A percentile compares a stretch with the other conserved stretches of the same genome.
These are phyloP conservation scores for Brachyalestes nurse DNA, from an alignment of 2,797 vertebrate genomes.

Conservation along the genomic window DNA sequence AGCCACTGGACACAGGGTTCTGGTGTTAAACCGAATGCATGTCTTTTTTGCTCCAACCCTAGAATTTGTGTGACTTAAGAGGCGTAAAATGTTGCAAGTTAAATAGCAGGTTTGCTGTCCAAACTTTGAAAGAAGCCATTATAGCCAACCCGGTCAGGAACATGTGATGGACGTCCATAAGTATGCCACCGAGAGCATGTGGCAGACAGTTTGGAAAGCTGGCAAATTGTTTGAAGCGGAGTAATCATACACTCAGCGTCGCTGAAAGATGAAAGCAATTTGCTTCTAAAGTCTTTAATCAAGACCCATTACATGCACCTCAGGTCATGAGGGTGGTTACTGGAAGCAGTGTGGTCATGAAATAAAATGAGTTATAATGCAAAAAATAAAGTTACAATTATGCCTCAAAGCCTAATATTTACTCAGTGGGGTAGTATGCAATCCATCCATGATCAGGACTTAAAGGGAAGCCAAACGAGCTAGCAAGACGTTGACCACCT, in stretches of 20 bases:
- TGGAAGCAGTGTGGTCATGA: not conserved
- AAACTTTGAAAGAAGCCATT: constrained; percentile 1
- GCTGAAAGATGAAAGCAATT: constrained; percentile 39
- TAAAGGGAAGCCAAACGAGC: not conserved
- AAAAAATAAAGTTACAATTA: constrained; percentile 15
- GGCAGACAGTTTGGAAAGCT: constrained; percentile 5
- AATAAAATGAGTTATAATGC: not conserved
- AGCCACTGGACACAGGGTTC: not conserved
- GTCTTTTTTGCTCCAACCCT: constrained; percentile 12
- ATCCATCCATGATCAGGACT: not conserved
- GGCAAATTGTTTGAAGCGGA: constrained; percentile 3
- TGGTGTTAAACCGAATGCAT: constrained; percentile 21
- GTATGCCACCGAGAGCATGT: not conserved
- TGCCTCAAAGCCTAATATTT: constrained; percentile 6
- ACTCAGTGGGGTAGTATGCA: not conserved
- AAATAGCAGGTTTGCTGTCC: constrained; percentile 22
- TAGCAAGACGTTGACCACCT: not conserved
- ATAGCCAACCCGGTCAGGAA: not conserved
- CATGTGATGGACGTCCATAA: not conserved
- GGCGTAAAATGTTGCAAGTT: not conserved
- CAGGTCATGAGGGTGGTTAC: not conserved
- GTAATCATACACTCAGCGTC: constrained; percentile 21
- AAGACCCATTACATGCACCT: constrained; percentile 10
- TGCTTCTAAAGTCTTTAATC: constrained; percentile 29
- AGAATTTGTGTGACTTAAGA: constrained; percentile 6